These are phyloP conservation scores for Drosophila repletoides DNA, from an alignment of 1,140 invertebrate genomes.

Conservation along the genomic window DNA sequence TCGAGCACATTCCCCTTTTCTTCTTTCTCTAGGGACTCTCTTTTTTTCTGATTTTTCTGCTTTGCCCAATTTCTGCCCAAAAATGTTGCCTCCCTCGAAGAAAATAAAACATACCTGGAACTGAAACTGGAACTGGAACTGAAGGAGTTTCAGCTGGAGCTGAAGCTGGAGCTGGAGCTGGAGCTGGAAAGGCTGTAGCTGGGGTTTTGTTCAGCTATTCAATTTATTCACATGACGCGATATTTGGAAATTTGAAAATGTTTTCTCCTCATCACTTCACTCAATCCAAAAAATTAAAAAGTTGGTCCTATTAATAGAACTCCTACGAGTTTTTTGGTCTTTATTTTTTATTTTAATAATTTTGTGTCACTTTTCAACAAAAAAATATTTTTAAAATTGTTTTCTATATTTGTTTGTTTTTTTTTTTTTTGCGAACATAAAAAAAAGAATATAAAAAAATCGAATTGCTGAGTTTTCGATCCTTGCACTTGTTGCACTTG, in stretches of 20 bases:
- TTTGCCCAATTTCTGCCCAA: neutral
- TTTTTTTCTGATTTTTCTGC: too few species aligned
- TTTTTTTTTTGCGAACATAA: neutral
- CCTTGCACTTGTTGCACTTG: slow-evolving; percentile 14
- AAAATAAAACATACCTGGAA: slow-evolving; percentile 28
- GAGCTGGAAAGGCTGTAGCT: neutral
- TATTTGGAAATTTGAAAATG: slow-evolving; percentile 23
- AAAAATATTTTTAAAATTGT: neutral
- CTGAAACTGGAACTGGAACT: neutral
- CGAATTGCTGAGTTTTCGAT: neutral
- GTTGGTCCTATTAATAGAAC: too few species aligned
- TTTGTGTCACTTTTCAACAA: slow-evolving; percentile 13
- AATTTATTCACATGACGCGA: slow-evolving; percentile 38
- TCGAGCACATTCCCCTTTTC: slow-evolving; percentile 8
- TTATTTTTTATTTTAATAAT: neutral
- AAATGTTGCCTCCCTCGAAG: neutral
- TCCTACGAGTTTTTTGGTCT: too few species aligned
- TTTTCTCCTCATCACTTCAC: neutral
- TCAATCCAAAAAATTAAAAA: neutral
- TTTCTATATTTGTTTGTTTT: neutral
- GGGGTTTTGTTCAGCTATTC: neutral
- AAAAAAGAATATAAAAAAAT: slow-evolving; percentile 17
- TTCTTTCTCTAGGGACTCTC: too few species aligned
- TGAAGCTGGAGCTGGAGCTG: neutral
- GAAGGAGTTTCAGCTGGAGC: neutral